phyloP scores from a whole-genome alignment of 2,797 vertebrate genomes.

The Darevskia nairensis region DNA sequence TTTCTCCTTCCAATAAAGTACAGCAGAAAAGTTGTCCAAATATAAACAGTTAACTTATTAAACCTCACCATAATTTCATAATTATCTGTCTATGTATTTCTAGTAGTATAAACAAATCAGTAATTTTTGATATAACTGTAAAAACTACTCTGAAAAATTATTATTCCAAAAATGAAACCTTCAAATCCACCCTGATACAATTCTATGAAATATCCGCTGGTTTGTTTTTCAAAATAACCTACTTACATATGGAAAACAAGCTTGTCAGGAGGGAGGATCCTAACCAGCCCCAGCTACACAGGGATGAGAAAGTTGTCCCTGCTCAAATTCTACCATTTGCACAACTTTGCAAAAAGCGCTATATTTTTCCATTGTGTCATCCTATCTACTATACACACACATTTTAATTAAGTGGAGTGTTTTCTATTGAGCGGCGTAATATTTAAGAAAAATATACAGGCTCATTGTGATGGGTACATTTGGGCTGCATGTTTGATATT shows the following conservation, averaged over 20 bases:
- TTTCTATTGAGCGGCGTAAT: neutral
- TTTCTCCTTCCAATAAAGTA: no score
- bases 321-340: neutral
- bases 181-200: no score
- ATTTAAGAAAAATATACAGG: constrained; percentile 12
- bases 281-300: neutral
- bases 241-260: neutral
- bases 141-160: no score
- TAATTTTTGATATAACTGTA: no score
- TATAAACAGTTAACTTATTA: no score
- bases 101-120: no score
- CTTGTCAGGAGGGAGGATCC: neutral
- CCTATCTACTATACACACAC: neutral
- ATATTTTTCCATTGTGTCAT: neutral
- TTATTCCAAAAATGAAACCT: no score
- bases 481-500: fast-evolving
- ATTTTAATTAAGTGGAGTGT: neutral
- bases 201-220: no score
- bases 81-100: no score
- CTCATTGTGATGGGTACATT: neutral
- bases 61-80: no score
- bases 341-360: neutral
- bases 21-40: no score
- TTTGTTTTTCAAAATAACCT: neutral
- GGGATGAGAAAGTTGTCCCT: neutral